A percentile compares a stretch with the other conserved stretches of the same genome.
Conservation (phyloP, 2,888 invertebrate species). For the Eupithecia insigniata region DNA sequence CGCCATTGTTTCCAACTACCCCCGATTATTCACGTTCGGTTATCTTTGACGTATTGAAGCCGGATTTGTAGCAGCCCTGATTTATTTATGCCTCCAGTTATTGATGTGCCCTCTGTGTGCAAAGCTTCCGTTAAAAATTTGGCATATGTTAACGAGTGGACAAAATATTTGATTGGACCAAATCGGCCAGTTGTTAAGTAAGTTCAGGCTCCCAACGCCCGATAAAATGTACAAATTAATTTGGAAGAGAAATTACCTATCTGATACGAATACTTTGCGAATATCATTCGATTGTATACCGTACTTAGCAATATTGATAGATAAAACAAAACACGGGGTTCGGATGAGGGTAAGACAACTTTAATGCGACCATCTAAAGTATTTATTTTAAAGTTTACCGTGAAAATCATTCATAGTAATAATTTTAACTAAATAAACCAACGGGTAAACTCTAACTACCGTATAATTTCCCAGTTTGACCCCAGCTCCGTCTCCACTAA, state of each 20-base stretch:
- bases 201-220: neutral
- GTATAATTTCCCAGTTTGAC: neutral
- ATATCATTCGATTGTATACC: neutral
- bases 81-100: slow-evolving; percentile 48
- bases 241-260: neutral
- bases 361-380: neutral
- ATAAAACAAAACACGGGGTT: no score
- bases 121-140: slow-evolving; percentile 39
- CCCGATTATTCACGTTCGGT: slow-evolving; percentile 73
- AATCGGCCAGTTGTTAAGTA: neutral
- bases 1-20: slow-evolving; percentile 68
- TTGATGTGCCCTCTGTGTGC: slow-evolving; percentile 45
- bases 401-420: neutral
- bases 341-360: neutral
- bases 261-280: neutral
- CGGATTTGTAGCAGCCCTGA: slow-evolving; percentile 47
- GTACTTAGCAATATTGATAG: neutral
- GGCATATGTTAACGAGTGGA: slow-evolving; percentile 33
- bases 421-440: neutral
- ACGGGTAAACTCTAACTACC: neutral
- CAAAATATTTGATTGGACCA: neutral
- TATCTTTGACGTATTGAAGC: slow-evolving; percentile 70
- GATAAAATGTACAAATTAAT: neutral
- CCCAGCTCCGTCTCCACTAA: neutral
- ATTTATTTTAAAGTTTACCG: neutral